These are phyloP conservation scores for Scomberomorus guttatus DNA, from an alignment of 2,797 vertebrate genomes.

Conservation along the genomic window DNA sequence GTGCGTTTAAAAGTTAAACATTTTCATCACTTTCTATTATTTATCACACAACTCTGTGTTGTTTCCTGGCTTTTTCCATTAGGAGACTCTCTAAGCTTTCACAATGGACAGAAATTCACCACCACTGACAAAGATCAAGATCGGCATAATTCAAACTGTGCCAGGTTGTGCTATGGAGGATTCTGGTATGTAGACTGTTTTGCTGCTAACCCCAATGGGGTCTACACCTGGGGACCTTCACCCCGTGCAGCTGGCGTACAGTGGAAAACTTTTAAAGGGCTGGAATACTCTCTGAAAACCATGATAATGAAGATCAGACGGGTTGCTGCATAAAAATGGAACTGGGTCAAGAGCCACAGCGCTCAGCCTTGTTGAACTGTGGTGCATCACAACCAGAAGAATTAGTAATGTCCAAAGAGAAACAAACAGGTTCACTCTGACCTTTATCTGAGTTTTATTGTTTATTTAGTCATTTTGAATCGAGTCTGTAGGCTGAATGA, in stretches of 20 bases:
- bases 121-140: conserved; percentile 72
- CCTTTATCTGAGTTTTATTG: too few species aligned
- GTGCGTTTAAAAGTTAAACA: not conserved
- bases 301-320: conserved; percentile 74
- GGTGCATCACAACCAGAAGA: not conserved
- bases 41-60: not conserved
- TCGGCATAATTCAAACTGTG: conserved; percentile 38
- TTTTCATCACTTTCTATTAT: too few species aligned
- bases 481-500: too few species aligned
- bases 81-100: conserved; percentile 68
- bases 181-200: conserved; percentile 64
- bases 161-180: conserved; percentile 27
- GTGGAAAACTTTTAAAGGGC: conserved; percentile 54
- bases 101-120: conserved; percentile 60
- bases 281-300: conserved; percentile 66
- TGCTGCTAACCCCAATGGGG: conserved; percentile 62
- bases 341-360: not conserved
- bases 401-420: not conserved
- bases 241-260: conserved; percentile 44
- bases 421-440: too few species aligned
- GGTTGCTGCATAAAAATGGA: conserved; percentile 1
- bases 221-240: conserved; percentile 64
- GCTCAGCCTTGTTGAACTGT: not conserved
- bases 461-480: too few species aligned
- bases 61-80: not conserved